Percentiles rank a stretch among this genome's conserved stretches.
Conservation (phyloP, 2,888 invertebrate species). For the Lasioglossum zephyrum region DNA sequence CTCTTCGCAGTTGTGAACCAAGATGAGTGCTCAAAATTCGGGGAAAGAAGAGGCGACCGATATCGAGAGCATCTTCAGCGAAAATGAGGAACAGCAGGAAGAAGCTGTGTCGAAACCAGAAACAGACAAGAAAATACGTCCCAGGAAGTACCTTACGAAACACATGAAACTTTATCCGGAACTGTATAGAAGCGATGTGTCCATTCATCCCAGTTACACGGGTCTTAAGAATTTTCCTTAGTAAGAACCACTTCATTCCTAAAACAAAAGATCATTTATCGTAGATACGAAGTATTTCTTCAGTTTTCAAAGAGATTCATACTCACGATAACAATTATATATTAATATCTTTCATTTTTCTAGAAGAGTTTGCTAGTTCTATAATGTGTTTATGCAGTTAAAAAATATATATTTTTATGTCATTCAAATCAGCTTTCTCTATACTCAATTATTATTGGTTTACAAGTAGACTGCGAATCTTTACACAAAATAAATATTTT, state of each 20-base stretch:
- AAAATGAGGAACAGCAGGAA: background rate
- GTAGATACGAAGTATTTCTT: background rate
- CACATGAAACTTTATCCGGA: conserved; percentile 83
- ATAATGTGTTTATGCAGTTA: background rate
- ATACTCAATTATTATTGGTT: too few relatives aligned
- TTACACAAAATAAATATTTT: too few relatives aligned
- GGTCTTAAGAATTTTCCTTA: conserved; percentile 86
- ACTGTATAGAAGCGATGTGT: conserved; percentile 87
- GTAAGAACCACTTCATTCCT: conserved; percentile 84
- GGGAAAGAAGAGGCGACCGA: background rate
- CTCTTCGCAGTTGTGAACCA: conserved; percentile 6
- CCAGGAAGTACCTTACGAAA: conserved; percentile 67
- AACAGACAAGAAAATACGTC: conserved; percentile 32
- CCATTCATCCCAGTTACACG: conserved; percentile 87
- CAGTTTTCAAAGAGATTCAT: background rate
- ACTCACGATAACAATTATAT: background rate
- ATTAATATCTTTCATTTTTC: background rate
- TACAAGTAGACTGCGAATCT: too few relatives aligned
- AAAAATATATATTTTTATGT: background rate
- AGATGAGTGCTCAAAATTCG: conserved; percentile 4
- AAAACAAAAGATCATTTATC: background rate
- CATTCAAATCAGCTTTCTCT: too few relatives aligned
- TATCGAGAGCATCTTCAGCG: background rate
- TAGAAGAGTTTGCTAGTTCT: too few relatives aligned
- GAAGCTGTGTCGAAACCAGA: conserved; percentile 29